Conservation (phyloP, 2,113 vertebrate genomes). For the Bothrops jararaca region DNA sequence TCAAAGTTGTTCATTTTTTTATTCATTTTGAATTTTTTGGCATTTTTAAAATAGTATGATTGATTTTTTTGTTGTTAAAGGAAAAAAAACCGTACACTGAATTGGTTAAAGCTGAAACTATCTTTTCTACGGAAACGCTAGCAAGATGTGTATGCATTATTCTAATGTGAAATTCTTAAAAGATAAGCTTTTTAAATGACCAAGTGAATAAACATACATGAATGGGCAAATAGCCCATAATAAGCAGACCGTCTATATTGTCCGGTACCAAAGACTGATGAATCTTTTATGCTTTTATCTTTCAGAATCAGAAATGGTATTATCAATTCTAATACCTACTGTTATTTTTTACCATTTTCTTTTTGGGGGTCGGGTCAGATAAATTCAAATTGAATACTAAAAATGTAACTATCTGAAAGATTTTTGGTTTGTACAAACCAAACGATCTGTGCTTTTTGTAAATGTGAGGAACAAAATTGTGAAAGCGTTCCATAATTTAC, state of each 20-base stretch:
- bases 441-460: neutral
- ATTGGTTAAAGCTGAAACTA: neutral
- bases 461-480: neutral
- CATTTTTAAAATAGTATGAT: neutral
- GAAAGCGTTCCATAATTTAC: neutral
- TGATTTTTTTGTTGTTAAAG: neutral
- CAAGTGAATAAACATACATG: neutral
- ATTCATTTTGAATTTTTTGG: neutral
- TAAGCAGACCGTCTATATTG: neutral
- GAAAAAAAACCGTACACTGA: neutral
- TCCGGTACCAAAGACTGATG: neutral
- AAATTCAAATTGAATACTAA: neutral
- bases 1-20: neutral
- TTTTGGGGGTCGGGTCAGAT: neutral
- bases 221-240: neutral
- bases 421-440: neutral
- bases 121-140: conserved; percentile 17
- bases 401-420: neutral
- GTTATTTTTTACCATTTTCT: neutral
- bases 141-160: neutral
- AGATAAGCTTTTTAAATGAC: neutral
- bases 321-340: neutral
- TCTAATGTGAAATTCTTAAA: neutral
- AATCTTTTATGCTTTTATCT: neutral
- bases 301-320: conserved; percentile 6